Conservation (phyloP, 2,113 vertebrate genomes). For the Periophthalmus modestus region DNA sequence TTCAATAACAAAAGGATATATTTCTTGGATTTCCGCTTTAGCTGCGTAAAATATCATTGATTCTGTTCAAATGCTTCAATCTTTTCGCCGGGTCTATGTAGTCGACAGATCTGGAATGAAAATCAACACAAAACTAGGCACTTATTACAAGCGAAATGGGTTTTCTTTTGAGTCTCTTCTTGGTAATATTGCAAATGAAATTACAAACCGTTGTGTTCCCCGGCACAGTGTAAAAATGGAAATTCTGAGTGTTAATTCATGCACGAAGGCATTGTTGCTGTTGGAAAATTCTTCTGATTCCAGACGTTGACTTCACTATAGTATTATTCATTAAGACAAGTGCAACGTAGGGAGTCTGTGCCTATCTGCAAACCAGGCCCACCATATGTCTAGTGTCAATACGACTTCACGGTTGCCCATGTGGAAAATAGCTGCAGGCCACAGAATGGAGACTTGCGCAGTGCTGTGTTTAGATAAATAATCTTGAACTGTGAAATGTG, state of each 20-base stretch:
- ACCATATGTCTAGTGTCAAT: conserved; percentile 85
- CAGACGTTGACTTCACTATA: conserved; percentile 74
- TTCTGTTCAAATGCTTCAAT: conserved; percentile 60
- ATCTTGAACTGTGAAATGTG: conserved; percentile 70
- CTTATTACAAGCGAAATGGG: conserved; percentile 46
- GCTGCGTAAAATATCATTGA: conserved; percentile 63
- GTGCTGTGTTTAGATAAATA: conserved; percentile 76
- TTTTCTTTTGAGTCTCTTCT: conserved; percentile 42
- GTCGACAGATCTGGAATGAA: conserved; percentile 46
- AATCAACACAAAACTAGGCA: conserved; percentile 58
- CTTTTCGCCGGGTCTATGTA: conserved; percentile 41
- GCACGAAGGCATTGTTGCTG: conserved; percentile 71
- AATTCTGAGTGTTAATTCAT: conserved; percentile 70
- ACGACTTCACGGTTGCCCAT: conserved; percentile 80
- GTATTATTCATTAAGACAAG: conserved; percentile 83
- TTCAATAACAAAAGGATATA: conserved; percentile 65
- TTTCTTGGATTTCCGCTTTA: conserved; percentile 56
- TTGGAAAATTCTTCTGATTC: conserved; percentile 65
- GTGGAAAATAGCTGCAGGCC: conserved; percentile 81
- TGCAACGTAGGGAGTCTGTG: conserved; percentile 76
- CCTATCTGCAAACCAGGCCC: conserved; percentile 76
- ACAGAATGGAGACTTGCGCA: conserved; percentile 67
- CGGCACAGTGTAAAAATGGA: conserved; percentile 63
- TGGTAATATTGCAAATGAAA: conserved; percentile 67
- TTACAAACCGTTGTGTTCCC: conserved; percentile 62